These are phyloP conservation scores for Melanotaenia parkinsoni DNA, from an alignment of 2,797 vertebrate species.

Conservation along the genomic window DNA sequence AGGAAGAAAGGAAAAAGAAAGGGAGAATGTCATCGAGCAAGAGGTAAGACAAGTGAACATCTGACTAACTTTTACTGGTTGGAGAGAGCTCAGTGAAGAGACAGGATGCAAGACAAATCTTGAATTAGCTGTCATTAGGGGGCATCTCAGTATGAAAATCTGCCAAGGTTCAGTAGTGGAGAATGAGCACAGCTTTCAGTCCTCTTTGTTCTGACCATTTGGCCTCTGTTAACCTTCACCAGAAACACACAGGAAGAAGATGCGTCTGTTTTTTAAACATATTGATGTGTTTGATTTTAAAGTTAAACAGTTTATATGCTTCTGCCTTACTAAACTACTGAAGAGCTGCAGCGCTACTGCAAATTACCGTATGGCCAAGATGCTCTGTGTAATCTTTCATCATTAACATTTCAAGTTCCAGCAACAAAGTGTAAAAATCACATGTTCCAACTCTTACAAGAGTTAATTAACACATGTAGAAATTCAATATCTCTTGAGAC, in stretches of 20 bases:
- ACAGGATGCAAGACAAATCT: no score
- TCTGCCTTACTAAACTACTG: neutral
- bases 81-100: no score
- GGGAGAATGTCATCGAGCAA: no score
- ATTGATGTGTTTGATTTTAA: neutral
- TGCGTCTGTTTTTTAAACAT: neutral
- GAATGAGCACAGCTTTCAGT: neutral
- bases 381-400: neutral
- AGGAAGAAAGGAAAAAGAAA: no score
- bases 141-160: no score
- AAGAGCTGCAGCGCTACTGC: neutral
- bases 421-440: neutral
- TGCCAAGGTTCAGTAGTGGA: neutral
- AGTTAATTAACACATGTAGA: constrained; percentile 1
- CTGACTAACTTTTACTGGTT: no score
- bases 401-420: neutral
- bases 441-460: neutral
- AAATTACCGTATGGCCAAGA: neutral
- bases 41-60: no score
- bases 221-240: neutral
- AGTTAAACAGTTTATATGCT: neutral
- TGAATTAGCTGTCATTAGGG: no score
- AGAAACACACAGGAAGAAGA: neutral
- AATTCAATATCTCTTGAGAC: neutral
- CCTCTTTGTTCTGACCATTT: neutral